These are phyloP conservation scores for Rana temporaria DNA, from an alignment of 2,113 vertebrate genomes.

Conservation along the genomic window DNA sequence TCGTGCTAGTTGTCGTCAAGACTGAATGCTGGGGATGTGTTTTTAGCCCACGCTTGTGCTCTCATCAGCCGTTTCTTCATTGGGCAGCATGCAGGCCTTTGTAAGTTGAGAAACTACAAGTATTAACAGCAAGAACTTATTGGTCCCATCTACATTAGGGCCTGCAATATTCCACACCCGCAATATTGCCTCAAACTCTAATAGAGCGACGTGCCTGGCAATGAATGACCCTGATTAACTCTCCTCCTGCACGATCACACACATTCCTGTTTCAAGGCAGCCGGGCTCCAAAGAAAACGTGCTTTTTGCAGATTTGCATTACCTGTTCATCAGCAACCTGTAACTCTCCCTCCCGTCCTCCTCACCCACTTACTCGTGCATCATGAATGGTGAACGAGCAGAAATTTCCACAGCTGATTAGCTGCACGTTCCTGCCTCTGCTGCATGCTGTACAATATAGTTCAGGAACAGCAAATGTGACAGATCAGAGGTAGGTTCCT, in stretches of 20 bases:
- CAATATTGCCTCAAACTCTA: slow-evolving; percentile 3
- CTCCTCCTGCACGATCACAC: slow-evolving; percentile 23
- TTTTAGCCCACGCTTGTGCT: neutral
- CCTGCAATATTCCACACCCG: neutral
- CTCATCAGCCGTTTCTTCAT: neutral
- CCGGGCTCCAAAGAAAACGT: neutral
- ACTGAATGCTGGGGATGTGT: no score
- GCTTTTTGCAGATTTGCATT: slow-evolving; percentile 13
- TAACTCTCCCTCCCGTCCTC: neutral
- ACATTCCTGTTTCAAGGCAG: slow-evolving; percentile 3
- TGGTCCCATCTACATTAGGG: neutral
- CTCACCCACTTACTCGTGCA: slow-evolving; percentile 44
- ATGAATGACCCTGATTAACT: slow-evolving; percentile 39
- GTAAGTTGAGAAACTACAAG: neutral
- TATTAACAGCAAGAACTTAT: neutral
- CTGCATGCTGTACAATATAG: neutral
- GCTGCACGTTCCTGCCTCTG: neutral
- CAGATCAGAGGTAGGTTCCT: neutral
- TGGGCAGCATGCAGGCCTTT: neutral
- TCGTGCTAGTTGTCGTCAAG: no score
- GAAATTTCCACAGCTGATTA: slow-evolving; percentile 46
- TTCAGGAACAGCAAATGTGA: neutral
- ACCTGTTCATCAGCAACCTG: neutral
- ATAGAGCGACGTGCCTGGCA: slow-evolving; percentile 17
- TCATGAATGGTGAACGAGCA: slow-evolving; percentile 20